phyloP scores from a whole-genome alignment of 2,113 vertebrate species.

The Opisthocomus hoazin region DNA sequence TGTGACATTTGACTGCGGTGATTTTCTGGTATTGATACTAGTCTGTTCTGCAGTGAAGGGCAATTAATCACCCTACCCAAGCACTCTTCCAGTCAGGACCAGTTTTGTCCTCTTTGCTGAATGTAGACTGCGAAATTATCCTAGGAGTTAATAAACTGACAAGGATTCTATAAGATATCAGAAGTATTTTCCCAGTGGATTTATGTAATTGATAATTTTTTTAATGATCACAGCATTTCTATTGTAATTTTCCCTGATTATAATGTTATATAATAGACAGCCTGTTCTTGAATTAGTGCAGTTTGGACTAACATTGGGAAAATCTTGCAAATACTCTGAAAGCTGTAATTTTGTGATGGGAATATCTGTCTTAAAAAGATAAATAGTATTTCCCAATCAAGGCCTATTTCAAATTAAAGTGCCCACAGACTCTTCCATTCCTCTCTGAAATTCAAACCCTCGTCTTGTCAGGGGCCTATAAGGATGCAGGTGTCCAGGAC shows the following conservation, averaged over 20 bases:
- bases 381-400: background rate
- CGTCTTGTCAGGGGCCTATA: background rate
- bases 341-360: background rate
- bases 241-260: background rate
- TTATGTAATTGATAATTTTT: background rate
- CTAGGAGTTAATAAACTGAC: background rate
- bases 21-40: conserved; percentile 24
- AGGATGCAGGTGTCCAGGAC: background rate
- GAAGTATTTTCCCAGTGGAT: background rate
- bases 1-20: conserved; percentile 23
- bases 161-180: background rate
- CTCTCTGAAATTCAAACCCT: background rate
- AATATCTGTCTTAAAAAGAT: background rate
- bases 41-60: background rate
- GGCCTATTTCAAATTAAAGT: background rate
- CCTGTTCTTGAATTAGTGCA: background rate
- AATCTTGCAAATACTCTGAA: background rate
- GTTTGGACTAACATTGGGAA: background rate
- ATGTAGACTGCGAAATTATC: background rate
- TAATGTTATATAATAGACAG: background rate
- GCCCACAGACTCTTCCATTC: background rate
- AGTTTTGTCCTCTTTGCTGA: background rate
- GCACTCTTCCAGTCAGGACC: background rate
- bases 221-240: background rate
- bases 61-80: conserved; percentile 27